phyloP scores from a whole-genome alignment of 23 tunicate genomes.

The Ciona savignyi region DNA sequence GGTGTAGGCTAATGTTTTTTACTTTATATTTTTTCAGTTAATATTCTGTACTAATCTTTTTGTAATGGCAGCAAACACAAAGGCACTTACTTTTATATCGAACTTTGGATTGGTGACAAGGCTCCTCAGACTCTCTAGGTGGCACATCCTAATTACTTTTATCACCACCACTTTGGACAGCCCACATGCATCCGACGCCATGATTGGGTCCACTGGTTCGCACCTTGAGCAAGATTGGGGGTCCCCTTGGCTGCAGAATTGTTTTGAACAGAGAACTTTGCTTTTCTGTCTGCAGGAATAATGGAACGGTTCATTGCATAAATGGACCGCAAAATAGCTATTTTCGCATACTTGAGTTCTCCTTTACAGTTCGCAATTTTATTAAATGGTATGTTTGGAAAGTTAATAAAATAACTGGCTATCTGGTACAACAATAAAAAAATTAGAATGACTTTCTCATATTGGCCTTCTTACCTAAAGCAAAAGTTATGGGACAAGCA shows the following conservation, averaged over 20 bases:
- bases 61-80: no score
- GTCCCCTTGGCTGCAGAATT: conserved; percentile 15
- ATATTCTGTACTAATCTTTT: no score
- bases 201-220: conserved; percentile 27
- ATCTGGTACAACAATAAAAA: no score
- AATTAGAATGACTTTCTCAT: no score
- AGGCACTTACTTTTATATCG: conserved; percentile 46
- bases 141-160: conserved; percentile 53
- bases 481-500: conserved; percentile 58
- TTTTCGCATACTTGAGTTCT: no score
- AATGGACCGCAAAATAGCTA: no score
- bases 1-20: no score
- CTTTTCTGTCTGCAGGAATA: conserved; percentile 18
- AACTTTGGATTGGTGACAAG: conserved; percentile 33
- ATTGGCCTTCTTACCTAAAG: conserved; percentile 48
- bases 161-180: conserved; percentile 10
- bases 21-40: no score
- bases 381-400: no score
- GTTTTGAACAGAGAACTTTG: conserved; percentile 10
- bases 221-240: conserved; percentile 14
- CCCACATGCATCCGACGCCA: conserved; percentile 20
- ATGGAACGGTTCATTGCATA: no score
- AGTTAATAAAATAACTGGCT: no score
- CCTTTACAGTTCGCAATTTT: no score
- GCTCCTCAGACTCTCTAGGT: conserved; percentile 18